These are phyloP conservation scores for Podabrus alpinus DNA, from an alignment of 2,888 invertebrate species.

Conservation along the genomic window DNA sequence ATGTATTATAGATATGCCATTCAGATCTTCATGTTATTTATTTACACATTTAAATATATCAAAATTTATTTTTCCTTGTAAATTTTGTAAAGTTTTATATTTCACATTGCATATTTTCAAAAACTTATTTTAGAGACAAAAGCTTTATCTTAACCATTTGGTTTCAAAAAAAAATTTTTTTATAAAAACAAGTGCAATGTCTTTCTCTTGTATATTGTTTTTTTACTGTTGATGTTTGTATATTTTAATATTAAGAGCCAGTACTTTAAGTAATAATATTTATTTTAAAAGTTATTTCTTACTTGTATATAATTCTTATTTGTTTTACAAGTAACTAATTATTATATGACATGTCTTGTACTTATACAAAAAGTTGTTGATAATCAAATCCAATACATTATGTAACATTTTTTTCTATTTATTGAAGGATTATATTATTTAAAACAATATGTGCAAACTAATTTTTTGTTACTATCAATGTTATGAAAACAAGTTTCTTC, in stretches of 20 bases:
- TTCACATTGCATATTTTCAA: slow-evolving; percentile 41
- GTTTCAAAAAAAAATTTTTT: slow-evolving; percentile 13
- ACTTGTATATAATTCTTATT: slow-evolving; percentile 45
- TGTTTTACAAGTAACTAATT: not conserved
- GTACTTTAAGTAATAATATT: slow-evolving; percentile 56
- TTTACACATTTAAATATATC: slow-evolving; percentile 40
- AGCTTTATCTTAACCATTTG: slow-evolving; percentile 5
- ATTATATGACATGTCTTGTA: not conserved
- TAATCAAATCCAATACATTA: not conserved
- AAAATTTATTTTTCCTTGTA: slow-evolving; percentile 28
- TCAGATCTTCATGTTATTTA: slow-evolving; percentile 53
- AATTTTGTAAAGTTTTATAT: slow-evolving; percentile 50
- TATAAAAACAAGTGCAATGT: slow-evolving; percentile 47
- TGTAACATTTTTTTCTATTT: not conserved
- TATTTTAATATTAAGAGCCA: slow-evolving; percentile 57
- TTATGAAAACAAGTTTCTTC: not conserved
- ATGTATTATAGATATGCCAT: slow-evolving; percentile 52
- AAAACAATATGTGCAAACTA: not conserved
- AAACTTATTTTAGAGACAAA: slow-evolving; percentile 18
- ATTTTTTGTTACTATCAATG: not conserved
- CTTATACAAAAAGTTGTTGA: slow-evolving; percentile 1
- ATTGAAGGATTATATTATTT: not conserved
- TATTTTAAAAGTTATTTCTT: slow-evolving; percentile 49
- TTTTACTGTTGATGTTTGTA: slow-evolving; percentile 56
- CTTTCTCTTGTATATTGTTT: slow-evolving; percentile 47